Evolutionary conservation across 2,797 vertebrate species (phyloP).

Genomic region (Kryptopterus vitreolus): DNA sequence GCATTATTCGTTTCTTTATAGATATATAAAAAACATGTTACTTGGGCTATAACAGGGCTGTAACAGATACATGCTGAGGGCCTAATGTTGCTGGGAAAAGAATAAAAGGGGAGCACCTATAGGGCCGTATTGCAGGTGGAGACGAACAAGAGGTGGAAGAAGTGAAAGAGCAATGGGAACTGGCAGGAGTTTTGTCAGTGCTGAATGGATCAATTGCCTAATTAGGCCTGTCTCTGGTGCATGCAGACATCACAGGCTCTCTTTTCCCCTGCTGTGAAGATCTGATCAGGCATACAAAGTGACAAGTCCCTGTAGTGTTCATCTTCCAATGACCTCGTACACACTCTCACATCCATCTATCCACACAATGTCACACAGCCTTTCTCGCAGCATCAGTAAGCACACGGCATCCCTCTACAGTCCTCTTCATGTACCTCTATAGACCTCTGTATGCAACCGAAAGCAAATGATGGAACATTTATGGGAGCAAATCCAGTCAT

Average conservation of each 20-base stretch:
- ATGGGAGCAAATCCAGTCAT: not conserved
- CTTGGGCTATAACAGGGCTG: too few species aligned
- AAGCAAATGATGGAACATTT: not conserved
- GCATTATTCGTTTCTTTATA: too few species aligned
- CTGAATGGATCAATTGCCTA: slow-evolving; percentile 70
- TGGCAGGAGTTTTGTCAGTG: slow-evolving; percentile 58
- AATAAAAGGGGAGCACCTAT: not conserved
- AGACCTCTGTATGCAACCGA: not conserved
- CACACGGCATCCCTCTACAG: not conserved
- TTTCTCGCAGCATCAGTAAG: slow-evolving; percentile 7
- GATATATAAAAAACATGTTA: too few species aligned
- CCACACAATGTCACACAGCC: not conserved
- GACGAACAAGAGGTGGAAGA: not conserved
- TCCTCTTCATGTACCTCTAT: not conserved
- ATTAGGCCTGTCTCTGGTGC: slow-evolving; percentile 68
- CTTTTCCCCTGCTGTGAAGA: slow-evolving; percentile 64
- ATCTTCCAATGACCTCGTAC: slow-evolving; percentile 49
- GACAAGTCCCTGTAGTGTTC: slow-evolving; percentile 55
- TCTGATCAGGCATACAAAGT: slow-evolving; percentile 61
- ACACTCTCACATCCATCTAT: slow-evolving; percentile 25
- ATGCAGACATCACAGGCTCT: slow-evolving; percentile 61
- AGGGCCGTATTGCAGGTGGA: slow-evolving; percentile 6
- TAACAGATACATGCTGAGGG: not conserved
- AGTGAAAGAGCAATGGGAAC: slow-evolving; percentile 18
- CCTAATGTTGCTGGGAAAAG: not conserved